A percentile compares a stretch with the other conserved stretches of the same genome.
Conservation (phyloP, 2,113 vertebrate species). For the Mobula birostris region DNA sequence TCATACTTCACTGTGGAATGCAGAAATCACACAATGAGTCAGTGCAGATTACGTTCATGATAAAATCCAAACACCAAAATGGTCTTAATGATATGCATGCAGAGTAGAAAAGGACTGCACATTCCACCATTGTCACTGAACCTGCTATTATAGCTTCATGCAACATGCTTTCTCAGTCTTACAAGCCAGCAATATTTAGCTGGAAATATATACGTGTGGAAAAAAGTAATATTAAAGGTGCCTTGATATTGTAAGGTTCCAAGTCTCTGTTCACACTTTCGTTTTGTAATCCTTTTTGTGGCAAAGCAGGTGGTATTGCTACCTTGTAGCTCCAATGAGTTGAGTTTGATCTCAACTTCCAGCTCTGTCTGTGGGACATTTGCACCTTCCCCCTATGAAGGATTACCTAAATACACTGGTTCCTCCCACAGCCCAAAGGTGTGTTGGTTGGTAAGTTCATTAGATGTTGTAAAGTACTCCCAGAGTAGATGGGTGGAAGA, state of each 20-base stretch:
- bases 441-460: too few relatives aligned
- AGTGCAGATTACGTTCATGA: neutral
- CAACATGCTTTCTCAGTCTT: neutral
- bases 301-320: neutral
- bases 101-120: neutral
- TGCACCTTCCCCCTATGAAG: too few relatives aligned
- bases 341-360: too few relatives aligned
- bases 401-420: too few relatives aligned
- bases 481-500: too few relatives aligned
- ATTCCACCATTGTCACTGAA: neutral
- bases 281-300: neutral
- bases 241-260: neutral
- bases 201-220: neutral
- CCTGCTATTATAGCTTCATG: neutral
- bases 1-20: neutral
- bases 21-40: neutral
- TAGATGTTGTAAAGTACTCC: too few relatives aligned
- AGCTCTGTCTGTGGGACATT: too few relatives aligned
- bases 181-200: neutral
- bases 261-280: neutral
- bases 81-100: conserved; percentile 5
- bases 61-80: neutral
- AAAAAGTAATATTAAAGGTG: neutral
- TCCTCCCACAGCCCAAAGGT: too few relatives aligned
- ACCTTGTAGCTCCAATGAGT: too few relatives aligned